Percentiles rank a stretch among this genome's conserved stretches.
Evolutionary conservation across 1,140 invertebrate genomes (phyloP).

Genomic region (Conus ventricosus): DNA sequence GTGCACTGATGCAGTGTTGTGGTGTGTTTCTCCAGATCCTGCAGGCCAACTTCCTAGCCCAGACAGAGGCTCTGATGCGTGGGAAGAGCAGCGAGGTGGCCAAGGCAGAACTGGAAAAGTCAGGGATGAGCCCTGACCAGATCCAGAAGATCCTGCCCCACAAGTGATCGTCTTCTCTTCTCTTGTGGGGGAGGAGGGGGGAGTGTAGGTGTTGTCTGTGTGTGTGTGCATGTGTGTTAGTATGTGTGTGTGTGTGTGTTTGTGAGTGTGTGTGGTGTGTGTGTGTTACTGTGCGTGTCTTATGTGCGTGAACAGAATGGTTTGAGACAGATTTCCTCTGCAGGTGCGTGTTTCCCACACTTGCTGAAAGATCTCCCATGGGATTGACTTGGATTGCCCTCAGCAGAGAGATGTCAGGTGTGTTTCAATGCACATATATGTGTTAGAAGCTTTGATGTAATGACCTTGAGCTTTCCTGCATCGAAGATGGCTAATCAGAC

Average conservation of each 20-base stretch:
- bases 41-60: slow-evolving; percentile 97
- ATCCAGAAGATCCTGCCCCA: slow-evolving; percentile 91
- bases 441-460: no score
- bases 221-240: no score
- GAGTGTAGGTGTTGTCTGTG: no score
- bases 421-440: no score
- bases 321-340: neutral
- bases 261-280: no score
- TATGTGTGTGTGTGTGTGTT: no score
- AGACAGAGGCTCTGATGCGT: slow-evolving; percentile 87
- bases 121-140: slow-evolving; percentile 71
- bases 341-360: neutral
- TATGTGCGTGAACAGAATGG: neutral
- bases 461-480: no score
- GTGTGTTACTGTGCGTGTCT: neutral
- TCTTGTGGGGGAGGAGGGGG: neutral
- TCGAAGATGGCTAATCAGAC: no score
- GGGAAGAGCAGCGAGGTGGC: slow-evolving; percentile 74
- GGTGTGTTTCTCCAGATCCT: slow-evolving; percentile 83
- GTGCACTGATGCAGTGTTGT: no score
- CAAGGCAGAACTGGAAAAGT: slow-evolving; percentile 66
- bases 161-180: slow-evolving; percentile 78
- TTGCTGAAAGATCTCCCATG: no score
- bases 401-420: no score
- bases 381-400: no score